Evolutionary conservation across 2,797 vertebrate genomes (phyloP).

Genomic region (Brachyrhaphis roseni): DNA sequence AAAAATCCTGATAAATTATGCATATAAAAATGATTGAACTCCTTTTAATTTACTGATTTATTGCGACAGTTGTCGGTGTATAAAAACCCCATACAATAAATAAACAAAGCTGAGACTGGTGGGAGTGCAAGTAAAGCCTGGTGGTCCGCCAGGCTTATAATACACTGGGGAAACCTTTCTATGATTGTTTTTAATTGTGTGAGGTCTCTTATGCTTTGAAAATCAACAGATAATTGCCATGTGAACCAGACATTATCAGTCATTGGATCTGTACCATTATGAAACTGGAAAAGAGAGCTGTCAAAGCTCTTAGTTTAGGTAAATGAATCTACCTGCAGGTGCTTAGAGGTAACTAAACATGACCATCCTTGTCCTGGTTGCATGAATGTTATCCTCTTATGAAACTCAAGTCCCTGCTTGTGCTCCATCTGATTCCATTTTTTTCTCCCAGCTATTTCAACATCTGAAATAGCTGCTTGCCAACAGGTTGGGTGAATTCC

Average conservation of each 20-base stretch:
- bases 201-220: not conserved
- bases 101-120: no score
- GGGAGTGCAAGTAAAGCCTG: no score
- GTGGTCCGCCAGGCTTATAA: no score
- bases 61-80: no score
- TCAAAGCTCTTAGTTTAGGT: not conserved
- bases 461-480: constrained; percentile 35
- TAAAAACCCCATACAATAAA: no score
- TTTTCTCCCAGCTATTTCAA: constrained; percentile 37
- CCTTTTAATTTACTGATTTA: no score
- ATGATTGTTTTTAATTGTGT: not conserved
- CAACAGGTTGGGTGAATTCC: constrained; percentile 45
- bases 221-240: not conserved
- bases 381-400: not conserved
- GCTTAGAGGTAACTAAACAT: not conserved
- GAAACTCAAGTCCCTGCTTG: constrained; percentile 19
- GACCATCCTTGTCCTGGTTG: not conserved
- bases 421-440: constrained; percentile 26
- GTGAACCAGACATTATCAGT: not conserved
- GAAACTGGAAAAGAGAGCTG: not conserved
- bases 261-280: not conserved
- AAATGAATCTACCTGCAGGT: not conserved
- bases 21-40: no score
- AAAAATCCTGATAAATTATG: no score
- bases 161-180: no score